These are phyloP conservation scores for Drosophila funebris DNA, from an alignment of 1,140 invertebrate species.

Conservation along the genomic window DNA sequence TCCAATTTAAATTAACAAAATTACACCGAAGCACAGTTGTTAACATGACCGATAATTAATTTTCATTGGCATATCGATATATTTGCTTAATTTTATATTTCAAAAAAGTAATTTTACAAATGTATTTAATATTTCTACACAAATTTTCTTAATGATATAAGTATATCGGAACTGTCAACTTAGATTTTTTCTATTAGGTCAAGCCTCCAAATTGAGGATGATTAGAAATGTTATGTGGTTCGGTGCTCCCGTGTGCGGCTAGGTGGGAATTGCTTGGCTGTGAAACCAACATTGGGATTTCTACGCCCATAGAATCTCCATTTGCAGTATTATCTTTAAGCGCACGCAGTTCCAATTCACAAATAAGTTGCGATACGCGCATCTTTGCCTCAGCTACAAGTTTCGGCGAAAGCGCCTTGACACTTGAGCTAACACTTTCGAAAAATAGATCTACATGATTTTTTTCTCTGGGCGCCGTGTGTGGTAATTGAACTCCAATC, in stretches of 20 bases:
- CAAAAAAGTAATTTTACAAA: constrained; percentile 9
- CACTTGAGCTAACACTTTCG: constrained; percentile 80
- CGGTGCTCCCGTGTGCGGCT: too few relatives aligned
- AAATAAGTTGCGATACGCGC: constrained; percentile 78
- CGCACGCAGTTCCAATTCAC: constrained; percentile 73
- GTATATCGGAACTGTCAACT: neutral
- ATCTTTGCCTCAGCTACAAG: constrained; percentile 78
- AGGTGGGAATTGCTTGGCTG: too few relatives aligned
- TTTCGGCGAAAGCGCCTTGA: constrained; percentile 74
- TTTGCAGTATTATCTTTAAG: constrained; percentile 47
- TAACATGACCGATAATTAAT: neutral
- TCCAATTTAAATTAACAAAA: too few relatives aligned
- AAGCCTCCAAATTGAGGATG: constrained; percentile 35
- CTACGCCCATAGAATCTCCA: constrained; percentile 2
- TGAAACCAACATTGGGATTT: neutral
- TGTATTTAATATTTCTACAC: constrained; percentile 28
- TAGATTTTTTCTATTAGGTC: constrained; percentile 24
- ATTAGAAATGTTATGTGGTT: neutral
- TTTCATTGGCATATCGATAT: constrained; percentile 1
- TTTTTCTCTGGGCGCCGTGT: constrained; percentile 51
- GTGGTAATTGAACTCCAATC: constrained; percentile 56
- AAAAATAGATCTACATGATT: constrained; percentile 80
- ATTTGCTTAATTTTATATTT: neutral
- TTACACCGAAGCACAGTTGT: neutral
- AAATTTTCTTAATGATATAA: constrained; percentile 18